Evolutionary conservation across 2,888 invertebrate genomes (phyloP).

Genomic region (Aromia moschata): DNA sequence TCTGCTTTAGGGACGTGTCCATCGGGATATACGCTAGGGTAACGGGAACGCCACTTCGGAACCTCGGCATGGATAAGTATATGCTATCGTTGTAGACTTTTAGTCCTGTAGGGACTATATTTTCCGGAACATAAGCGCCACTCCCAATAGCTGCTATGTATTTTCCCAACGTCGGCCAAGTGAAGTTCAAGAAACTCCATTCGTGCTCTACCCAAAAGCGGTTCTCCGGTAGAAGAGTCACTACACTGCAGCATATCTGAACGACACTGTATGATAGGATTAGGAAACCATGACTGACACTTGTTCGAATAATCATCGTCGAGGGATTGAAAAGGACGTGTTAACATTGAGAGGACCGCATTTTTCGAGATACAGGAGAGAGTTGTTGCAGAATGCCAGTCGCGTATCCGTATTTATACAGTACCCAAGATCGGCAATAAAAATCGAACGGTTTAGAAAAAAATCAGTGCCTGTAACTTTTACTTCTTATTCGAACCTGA

Average conservation of each 20-base stretch:
- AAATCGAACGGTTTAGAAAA: not conserved
- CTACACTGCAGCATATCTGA: not conserved
- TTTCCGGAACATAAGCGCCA: constrained; percentile 71
- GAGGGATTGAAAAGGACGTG: too few relatives aligned
- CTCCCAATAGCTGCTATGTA: constrained; percentile 67
- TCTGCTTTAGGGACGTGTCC: constrained; percentile 60
- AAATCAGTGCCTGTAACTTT: not conserved
- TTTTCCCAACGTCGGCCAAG: constrained; percentile 70
- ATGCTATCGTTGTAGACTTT: constrained; percentile 74
- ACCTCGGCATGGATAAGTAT: constrained; percentile 74
- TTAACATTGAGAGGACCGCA: constrained; percentile 2
- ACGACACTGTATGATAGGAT: not conserved
- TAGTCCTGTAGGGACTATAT: constrained; percentile 74
- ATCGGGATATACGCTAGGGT: constrained; percentile 66
- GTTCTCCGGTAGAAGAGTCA: not conserved
- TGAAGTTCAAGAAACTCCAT: constrained; percentile 76
- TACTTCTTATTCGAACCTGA: constrained; percentile 1
- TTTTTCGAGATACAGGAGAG: too few relatives aligned
- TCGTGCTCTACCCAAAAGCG: constrained; percentile 49
- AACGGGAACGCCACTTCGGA: constrained; percentile 74
- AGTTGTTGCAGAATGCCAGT: not conserved
- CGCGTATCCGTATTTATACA: not conserved
- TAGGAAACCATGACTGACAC: not conserved
- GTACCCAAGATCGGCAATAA: not conserved
- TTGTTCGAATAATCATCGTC: not conserved